Base-by-base conservation (phyloP, 2,797 vertebrate genomes). In the Mallotus villosus region DNA sequence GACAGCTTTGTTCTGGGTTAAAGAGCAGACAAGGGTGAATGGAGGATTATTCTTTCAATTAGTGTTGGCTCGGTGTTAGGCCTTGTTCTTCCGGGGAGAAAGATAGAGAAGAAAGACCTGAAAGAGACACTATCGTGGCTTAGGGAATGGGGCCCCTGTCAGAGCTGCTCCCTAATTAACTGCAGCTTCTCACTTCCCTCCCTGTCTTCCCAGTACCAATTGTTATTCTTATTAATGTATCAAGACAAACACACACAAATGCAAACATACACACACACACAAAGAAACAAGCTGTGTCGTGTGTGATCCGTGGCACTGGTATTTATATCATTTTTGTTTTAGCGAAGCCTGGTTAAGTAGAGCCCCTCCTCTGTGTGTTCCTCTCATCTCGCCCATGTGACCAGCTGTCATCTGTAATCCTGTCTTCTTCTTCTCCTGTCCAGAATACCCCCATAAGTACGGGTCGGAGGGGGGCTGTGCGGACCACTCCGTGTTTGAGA, bases 391-490 rank as follows among this genome's bases (percentile, higher is more conserved):
- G 17, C 74, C 32, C 59, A 68, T 65, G 64, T 71, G 32, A 8
- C 64, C 57, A 53, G 14, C 25, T 29, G 76, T 64, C 66, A 78
- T 71, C 24, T 25, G 25, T 29, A 8, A 51, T 41, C 8, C 19
- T n/a, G 16, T n/a, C 51, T 7, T 55, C 7, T n/a, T 55, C 17
- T n/a, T n/a, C 5, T 8, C 51, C 27, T 29, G 27, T 55, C 19
- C 85, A 98, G 98, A 95, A 87, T 99, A 98, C 87, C 97, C 97
- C 46, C 96, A 99, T 90, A 98, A 98, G 86, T 97, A 98, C 51
- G 98, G 97, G 82, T 91, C 94, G 67, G 94, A 95, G 86, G 98
- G 97, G 17, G 96, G 97, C 81, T 99, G 97, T 78, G 97, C 97
- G 64, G 95, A 99, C 90, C 94, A 93, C 85, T 94, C 96, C 0